phyloP scores from a whole-genome alignment of 2,888 invertebrate species.

The Spodoptera picta region DNA sequence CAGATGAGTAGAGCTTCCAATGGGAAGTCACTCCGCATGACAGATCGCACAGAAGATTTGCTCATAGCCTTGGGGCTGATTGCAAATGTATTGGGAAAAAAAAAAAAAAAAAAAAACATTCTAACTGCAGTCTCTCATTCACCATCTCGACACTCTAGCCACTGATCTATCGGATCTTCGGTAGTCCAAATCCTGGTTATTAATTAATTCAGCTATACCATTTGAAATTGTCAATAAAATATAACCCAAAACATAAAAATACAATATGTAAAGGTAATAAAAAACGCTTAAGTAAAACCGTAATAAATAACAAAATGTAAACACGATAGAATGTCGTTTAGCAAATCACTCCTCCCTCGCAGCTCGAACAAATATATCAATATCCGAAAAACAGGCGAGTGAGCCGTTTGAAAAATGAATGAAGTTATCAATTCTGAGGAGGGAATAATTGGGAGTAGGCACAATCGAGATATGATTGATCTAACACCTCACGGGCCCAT shows the following conservation, averaged over 20 bases:
- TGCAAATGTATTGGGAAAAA: no score
- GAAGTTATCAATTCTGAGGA: slow-evolving; percentile 77
- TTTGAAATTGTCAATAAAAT: no score
- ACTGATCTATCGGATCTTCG: no score
- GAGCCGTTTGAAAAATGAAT: slow-evolving; percentile 79
- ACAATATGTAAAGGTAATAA: slow-evolving; percentile 15
- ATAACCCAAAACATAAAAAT: slow-evolving; percentile 27
- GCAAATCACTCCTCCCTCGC: slow-evolving; percentile 50
- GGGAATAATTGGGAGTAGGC: slow-evolving; percentile 81
- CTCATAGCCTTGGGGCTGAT: no score
- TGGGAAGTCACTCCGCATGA: no score
- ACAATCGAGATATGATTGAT: slow-evolving; percentile 86
- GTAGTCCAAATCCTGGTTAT: no score
- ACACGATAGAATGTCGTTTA: slow-evolving; percentile 46
- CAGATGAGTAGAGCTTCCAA: no score
- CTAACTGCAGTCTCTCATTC: no score
- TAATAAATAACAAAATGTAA: slow-evolving; percentile 33
- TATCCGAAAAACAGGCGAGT: slow-evolving; percentile 49
- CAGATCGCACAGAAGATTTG: no score
- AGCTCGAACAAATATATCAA: slow-evolving; percentile 53
- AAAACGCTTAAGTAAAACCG: neutral
- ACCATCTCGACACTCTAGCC: no score
- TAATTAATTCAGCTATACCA: no score
- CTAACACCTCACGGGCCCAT: slow-evolving; percentile 81
- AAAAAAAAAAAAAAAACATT: no score